Conservation (phyloP, 2,113 vertebrate species). For the Tenrec ecaudatus region DNA sequence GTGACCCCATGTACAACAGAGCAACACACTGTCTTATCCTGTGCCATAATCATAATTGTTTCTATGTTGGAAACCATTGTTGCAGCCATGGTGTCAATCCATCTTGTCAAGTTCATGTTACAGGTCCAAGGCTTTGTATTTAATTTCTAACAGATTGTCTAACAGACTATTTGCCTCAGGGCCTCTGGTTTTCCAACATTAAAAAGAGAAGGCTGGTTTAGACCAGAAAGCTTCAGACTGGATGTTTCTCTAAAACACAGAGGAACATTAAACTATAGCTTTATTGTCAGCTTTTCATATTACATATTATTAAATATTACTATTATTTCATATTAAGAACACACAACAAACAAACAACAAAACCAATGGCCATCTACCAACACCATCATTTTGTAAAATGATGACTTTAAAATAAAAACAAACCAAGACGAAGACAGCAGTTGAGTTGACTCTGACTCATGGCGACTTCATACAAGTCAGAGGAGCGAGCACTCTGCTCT, state of each 20-base stretch:
- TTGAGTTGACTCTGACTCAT: not conserved
- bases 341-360: not conserved
- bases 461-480: not conserved
- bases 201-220: not conserved
- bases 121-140: not conserved
- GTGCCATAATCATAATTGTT: too few relatives aligned
- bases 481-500: not conserved
- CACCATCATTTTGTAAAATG: not conserved
- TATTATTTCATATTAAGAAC: too few relatives aligned
- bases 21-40: too few relatives aligned
- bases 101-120: too few relatives aligned
- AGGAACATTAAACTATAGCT: not conserved
- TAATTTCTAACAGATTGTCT: not conserved
- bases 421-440: not conserved
- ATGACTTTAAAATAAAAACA: not conserved
- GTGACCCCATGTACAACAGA: too few relatives aligned
- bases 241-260: constrained; percentile 7
- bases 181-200: not conserved
- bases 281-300: constrained; percentile 18
- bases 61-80: too few relatives aligned
- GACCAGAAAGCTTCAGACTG: not conserved
- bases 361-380: not conserved
- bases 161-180: not conserved
- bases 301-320: too few relatives aligned
- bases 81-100: too few relatives aligned